Base-by-base conservation (phyloP, 1,140 invertebrate species). In the Habropoda laboriosa region DNA sequence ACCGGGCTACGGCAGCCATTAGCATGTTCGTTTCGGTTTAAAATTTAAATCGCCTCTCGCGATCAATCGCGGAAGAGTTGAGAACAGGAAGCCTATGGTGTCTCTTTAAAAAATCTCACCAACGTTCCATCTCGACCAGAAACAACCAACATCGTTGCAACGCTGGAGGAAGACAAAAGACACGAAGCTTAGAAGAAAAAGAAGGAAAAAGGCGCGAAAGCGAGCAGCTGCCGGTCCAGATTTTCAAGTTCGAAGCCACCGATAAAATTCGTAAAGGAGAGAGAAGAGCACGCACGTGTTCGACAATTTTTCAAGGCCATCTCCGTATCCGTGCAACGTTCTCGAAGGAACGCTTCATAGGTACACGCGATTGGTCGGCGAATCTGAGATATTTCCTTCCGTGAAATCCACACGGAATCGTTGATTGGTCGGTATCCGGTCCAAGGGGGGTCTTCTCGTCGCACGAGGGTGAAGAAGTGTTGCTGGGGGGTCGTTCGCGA, bases 31-130 rank as follows among this genome's bases (percentile, higher is more conserved):
- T 74, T 81, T 87, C 81, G 80, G 85, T 86, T 87, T 83, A 66
- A 86, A 78, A 85, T 86, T 86, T 81, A 87, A 90, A 89, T 89
- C 83, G 63, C n/a, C n/a, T n/a, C n/a, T 79, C 74, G 51, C 61
- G 73, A 74, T n/a, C 8, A 18, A 66, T 76, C 67, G 71, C 57
- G 78, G 57, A 80, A 80, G 85, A 47, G 74, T 21, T 13, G 24
- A 21, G 51, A 81, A 76, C 71, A 67, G 80, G 80, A 82, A 86
- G 84, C 66, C n/a, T 10, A 16, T 5, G 85, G n/a, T 83, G 83
- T 86, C 88, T 82, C 84, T 89, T 91, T 89, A 88, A 91, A 91
- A 85, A n/a, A n/a, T n/a, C 21, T 61, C 61, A 57, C 49, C 82
- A 75, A 66, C 71, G 79, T 73, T 76, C 55, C 18, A 3, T 21